Conservation (phyloP, 2,113 vertebrate species). For the Anthoscopus minutus region DNA sequence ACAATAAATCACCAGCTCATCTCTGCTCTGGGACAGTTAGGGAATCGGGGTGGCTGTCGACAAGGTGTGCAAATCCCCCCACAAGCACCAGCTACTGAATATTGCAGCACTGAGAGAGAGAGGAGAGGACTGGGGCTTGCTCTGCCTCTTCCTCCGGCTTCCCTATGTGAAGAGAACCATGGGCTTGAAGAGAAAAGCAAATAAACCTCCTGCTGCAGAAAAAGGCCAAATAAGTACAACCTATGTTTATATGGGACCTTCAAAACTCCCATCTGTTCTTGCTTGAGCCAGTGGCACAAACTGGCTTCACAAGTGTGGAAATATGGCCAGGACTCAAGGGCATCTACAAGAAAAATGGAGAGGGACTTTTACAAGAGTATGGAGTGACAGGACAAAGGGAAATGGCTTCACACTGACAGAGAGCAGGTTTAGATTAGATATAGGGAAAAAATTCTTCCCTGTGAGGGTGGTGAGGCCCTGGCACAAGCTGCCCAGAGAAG, state of each 20-base stretch:
- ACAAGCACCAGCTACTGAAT: background rate
- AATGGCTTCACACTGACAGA: background rate
- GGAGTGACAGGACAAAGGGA: background rate
- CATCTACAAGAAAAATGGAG: background rate
- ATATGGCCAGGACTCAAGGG: background rate
- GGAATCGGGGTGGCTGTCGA: rapidly evolving
- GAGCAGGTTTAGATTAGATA: background rate
- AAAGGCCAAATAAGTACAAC: background rate
- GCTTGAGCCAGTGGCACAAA: background rate
- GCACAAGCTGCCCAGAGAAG: background rate
- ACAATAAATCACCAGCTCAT: slow-evolving; percentile 5
- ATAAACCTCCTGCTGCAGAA: background rate
- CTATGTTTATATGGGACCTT: rapidly evolving
- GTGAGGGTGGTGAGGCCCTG: background rate
- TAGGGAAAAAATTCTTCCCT: background rate
- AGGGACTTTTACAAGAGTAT: background rate
- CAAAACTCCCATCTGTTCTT: background rate
- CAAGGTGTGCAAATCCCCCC: background rate
- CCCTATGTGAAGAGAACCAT: rapidly evolving
- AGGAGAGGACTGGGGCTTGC: background rate
- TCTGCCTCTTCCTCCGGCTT: background rate
- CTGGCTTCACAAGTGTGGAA: background rate
- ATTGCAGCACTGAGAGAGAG: background rate
- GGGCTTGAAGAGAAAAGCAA: background rate
- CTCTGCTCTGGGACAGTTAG: background rate